Conservation (phyloP, 2,888 invertebrate genomes). For the Julus scanicus region DNA sequence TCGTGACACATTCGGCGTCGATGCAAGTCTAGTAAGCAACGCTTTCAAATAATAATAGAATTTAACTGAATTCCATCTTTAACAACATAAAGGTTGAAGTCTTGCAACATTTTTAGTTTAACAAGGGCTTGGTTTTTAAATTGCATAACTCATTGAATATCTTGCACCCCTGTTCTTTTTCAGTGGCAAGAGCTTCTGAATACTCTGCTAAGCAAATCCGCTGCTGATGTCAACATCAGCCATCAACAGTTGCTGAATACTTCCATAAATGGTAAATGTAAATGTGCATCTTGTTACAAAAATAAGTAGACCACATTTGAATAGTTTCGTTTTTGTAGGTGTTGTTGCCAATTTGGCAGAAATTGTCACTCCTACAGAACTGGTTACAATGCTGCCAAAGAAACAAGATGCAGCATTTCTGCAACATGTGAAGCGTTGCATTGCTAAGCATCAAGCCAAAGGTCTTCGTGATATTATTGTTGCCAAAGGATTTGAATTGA, state of each 20-base stretch:
- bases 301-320: not conserved
- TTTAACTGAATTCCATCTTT: no score
- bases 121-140: no score
- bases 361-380: constrained; percentile 49
- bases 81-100: no score
- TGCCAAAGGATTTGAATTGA: constrained; percentile 57
- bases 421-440: constrained; percentile 55
- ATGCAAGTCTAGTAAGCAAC: constrained; percentile 15
- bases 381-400: constrained; percentile 44
- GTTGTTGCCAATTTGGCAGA: constrained; percentile 52
- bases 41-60: not conserved
- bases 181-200: constrained; percentile 44
- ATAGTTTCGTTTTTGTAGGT: constrained; percentile 26
- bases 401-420: constrained; percentile 22
- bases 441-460: constrained; percentile 57
- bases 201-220: constrained; percentile 20
- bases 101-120: no score
- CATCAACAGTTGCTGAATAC: constrained; percentile 14
- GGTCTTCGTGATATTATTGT: constrained; percentile 54
- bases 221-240: not conserved
- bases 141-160: no score
- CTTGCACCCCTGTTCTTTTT: not conserved
- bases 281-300: not conserved
- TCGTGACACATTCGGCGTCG: not conserved
- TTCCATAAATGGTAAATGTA: constrained; percentile 2